Base-by-base conservation (phyloP, 2,888 invertebrate genomes). In the Scaptomyza cyrtandrae region DNA sequence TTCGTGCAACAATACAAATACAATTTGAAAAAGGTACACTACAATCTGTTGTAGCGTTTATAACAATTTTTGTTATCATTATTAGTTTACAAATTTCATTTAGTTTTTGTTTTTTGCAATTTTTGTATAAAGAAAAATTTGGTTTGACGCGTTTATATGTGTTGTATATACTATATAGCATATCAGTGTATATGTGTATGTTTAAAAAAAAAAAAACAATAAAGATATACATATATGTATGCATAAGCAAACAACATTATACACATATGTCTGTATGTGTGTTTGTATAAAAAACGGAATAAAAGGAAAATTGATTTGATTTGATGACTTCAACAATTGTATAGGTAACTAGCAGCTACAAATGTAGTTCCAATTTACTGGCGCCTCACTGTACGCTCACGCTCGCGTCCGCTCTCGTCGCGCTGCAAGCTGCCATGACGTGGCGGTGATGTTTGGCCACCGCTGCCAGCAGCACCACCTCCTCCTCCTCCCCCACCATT, bases 381-480 rank as follows among this genome's bases (percentile, higher is more conserved):
- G 4, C 93, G 90, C 76, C 93, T 87, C 65, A 93, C 92, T n/a
- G 93, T 93, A 71, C 95, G 92, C 89, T 95, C 95, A 39, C 95
- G 93, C 13, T 85, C 84, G 9, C 88, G 65, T 2, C 84, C 84
- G 74, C 95, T 95, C 86, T 95, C 95, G 86, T 95, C 95, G 56
- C 95, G 93, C 82, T 94, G 94, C 24, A 87, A 79, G 68, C 94
- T 90, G 72, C 94, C 94, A 81, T 95, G 95, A 2, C 95, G 93
- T 1, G 94, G 94, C 3, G 94, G 94, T 0, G 95, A 94, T 65
- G 94, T 94, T 56, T 94, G 91, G 1, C 91, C 91, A 27, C 53
- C 41, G 27, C 59, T 14, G 39, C 39, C 39, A 39, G 39, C n/a
- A 2, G 37, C 44, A 45, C 53, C 3, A 24, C 19, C 37, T 4